Percentiles rank a stretch among this genome's conserved stretches.
These are phyloP conservation scores for Phyllostomus hastatus DNA, from an alignment of 2,113 vertebrate species.

Conservation along the genomic window DNA sequence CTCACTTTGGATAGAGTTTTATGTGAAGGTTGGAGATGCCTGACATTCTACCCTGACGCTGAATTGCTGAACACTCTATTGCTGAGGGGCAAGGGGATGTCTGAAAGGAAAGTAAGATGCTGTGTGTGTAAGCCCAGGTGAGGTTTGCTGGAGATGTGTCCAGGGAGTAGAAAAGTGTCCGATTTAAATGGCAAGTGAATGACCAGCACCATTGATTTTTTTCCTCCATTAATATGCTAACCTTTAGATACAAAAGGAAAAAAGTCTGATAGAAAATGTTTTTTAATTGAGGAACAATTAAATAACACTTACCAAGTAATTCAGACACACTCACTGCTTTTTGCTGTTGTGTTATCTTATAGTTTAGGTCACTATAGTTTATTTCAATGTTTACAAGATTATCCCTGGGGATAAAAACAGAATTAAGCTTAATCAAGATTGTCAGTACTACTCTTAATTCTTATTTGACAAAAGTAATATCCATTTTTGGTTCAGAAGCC, in stretches of 20 bases:
- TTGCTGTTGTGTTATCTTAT: constrained; percentile 84
- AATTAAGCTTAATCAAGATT: neutral
- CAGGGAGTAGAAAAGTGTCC: neutral
- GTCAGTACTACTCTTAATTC: neutral
- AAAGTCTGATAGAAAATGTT: accelerated
- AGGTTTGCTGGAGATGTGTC: neutral
- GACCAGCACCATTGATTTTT: neutral
- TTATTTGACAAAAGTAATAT: neutral
- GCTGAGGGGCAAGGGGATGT: accelerated
- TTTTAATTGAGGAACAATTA: neutral
- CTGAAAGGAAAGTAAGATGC: neutral
- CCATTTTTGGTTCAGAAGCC: neutral
- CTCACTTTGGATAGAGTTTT: neutral
- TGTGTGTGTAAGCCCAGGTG: neutral
- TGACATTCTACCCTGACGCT: neutral
- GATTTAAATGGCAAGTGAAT: neutral
- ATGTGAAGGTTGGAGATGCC: neutral
- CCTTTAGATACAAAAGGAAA: neutral
- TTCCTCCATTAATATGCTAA: neutral
- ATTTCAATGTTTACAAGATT: constrained; percentile 85
- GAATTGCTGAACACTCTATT: neutral
- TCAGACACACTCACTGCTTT: constrained; percentile 80
- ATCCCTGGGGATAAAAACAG: constrained; percentile 72
- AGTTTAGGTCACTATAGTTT: constrained; percentile 83
- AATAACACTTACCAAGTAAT: constrained; percentile 80